A percentile compares a stretch with the other conserved stretches of the same genome.
Conservation (phyloP, 1,140 invertebrate genomes). For the Pseudomyrmex gracilis region DNA sequence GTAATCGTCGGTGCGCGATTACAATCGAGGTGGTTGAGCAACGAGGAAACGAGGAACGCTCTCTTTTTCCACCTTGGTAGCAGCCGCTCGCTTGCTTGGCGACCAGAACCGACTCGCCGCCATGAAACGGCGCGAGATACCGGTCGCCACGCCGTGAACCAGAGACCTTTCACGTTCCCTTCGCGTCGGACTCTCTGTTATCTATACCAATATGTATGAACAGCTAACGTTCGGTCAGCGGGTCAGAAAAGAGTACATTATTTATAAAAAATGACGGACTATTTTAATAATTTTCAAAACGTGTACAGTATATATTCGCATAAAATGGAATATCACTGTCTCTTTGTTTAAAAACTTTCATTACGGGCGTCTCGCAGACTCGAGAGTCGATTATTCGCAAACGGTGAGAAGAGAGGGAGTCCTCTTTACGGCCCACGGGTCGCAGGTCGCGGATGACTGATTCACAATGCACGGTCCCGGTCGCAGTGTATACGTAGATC, state of each 20-base stretch:
- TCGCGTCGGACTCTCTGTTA: conserved; percentile 35
- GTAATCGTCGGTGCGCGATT: conserved; percentile 20
- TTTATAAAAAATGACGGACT: too few species aligned
- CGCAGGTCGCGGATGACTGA: conserved; percentile 44
- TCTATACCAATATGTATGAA: conserved; percentile 37
- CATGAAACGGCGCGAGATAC: conserved; percentile 54
- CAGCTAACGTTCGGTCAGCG: neutral
- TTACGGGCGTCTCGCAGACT: neutral
- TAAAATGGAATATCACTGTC: neutral
- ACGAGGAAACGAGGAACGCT: conserved; percentile 38
- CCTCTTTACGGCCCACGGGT: neutral
- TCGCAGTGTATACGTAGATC: conserved; percentile 4
- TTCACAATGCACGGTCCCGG: conserved; percentile 33
- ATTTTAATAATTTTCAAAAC: too few species aligned
- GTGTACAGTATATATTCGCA: neutral
- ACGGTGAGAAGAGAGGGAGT: neutral
- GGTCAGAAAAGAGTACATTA: too few species aligned
- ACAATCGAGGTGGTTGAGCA: conserved; percentile 51
- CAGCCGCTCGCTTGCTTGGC: conserved; percentile 35
- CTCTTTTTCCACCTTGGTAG: conserved; percentile 42
- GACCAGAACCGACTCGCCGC: conserved; percentile 50
- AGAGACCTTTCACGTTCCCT: conserved; percentile 61
- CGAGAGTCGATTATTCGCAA: conserved; percentile 4
- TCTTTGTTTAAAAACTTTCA: neutral
- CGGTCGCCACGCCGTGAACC: conserved; percentile 56